These are phyloP conservation scores for Sylvilagus bachmani DNA, from an alignment of 2,113 vertebrate genomes.

Conservation along the genomic window DNA sequence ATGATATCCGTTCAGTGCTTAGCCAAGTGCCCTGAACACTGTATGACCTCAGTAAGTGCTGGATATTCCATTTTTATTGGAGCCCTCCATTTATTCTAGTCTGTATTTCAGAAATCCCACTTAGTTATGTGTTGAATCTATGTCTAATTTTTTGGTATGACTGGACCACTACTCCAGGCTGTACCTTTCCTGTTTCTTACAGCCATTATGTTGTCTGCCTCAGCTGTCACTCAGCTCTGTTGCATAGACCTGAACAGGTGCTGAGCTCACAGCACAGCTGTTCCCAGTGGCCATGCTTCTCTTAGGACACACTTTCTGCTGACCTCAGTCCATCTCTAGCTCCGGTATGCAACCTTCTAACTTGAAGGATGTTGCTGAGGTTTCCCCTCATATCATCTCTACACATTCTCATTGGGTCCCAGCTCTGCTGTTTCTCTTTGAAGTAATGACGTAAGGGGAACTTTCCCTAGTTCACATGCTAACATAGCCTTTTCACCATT, in stretches of 20 bases:
- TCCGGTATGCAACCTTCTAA: neutral
- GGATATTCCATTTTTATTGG: neutral
- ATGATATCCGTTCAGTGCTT: neutral
- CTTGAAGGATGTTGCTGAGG: neutral
- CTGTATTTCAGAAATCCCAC: neutral
- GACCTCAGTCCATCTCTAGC: neutral
- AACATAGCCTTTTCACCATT: neutral
- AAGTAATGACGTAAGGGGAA: neutral
- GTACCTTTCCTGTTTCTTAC: neutral
- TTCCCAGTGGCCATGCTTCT: neutral
- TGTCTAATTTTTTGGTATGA: neutral
- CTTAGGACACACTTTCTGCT: neutral
- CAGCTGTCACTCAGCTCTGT: too few species aligned
- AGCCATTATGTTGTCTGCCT: neutral
- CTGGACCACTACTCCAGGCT: neutral
- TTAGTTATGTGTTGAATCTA: neutral
- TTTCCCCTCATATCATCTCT: neutral
- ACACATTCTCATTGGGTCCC: neutral
- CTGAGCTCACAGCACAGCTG: neutral
- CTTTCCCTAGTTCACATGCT: neutral
- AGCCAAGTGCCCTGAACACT: neutral
- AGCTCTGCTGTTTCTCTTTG: neutral
- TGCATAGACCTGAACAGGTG: rapidly evolving
- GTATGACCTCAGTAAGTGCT: neutral
- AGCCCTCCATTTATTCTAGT: constrained; percentile 1